phyloP scores from a whole-genome alignment of 1,140 invertebrate genomes.

The Drosophila obscura region DNA sequence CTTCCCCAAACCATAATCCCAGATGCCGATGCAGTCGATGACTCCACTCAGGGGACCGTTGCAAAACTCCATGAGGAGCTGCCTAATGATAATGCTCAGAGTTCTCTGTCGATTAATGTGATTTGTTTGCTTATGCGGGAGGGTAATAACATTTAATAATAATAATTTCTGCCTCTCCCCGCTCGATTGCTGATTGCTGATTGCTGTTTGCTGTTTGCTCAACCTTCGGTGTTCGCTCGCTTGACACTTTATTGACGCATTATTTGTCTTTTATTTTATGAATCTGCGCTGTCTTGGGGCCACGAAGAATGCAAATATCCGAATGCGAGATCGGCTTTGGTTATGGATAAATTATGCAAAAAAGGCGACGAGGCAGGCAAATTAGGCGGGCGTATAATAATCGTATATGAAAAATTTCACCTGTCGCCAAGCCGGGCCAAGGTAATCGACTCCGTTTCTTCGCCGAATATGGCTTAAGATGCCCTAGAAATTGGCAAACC shows the following conservation, averaged over 20 bases:
- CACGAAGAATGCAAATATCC: conserved; percentile 64
- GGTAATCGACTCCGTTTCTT: conserved; percentile 52
- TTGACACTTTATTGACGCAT: conserved; percentile 67
- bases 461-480: conserved; percentile 56
- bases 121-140: conserved; percentile 24
- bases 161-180: conserved; percentile 43
- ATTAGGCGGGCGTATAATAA: conserved; percentile 58
- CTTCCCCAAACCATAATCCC: conserved; percentile 4
- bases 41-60: conserved; percentile 20
- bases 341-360: conserved; percentile 71
- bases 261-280: conserved; percentile 36
- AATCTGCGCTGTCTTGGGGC: conserved; percentile 14
- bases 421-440: conserved; percentile 64
- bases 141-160: conserved; percentile 67
- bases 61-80: no score
- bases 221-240: conserved; percentile 58
- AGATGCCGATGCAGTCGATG: no score
- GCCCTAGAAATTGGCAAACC: conserved; percentile 64
- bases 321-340: conserved; percentile 31
- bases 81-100: neutral
- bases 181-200: conserved; percentile 54
- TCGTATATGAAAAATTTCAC: conserved; percentile 59
- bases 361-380: conserved; percentile 48
- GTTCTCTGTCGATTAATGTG: conserved; percentile 38
- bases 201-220: conserved; percentile 44